Evolutionary conservation across 2,113 vertebrate genomes (phyloP).

Genomic region (Nothobranchius furzeri): DNA sequence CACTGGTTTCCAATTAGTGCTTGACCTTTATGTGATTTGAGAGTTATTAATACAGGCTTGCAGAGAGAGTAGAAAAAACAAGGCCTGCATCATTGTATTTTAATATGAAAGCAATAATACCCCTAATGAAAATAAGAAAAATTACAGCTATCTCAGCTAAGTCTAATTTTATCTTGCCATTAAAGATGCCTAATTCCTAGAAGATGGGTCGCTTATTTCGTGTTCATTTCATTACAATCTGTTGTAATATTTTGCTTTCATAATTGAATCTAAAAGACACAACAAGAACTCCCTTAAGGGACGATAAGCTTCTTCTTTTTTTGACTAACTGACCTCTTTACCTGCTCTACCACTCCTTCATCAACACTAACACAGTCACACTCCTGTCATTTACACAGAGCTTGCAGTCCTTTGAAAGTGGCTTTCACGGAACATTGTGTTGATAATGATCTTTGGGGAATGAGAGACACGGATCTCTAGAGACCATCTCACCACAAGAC

Average conservation of each 20-base stretch:
- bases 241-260: neutral
- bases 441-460: slow-evolving; percentile 78
- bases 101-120: neutral
- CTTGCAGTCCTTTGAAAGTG: slow-evolving; percentile 76
- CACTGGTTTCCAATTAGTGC: slow-evolving; percentile 7
- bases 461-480: slow-evolving; percentile 73
- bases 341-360: slow-evolving; percentile 57
- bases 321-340: slow-evolving; percentile 73
- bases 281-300: slow-evolving; percentile 23
- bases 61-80: neutral
- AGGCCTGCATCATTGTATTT: neutral
- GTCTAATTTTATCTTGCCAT: neutral
- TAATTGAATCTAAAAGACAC: slow-evolving; percentile 10
- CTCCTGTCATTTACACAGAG: slow-evolving; percentile 74
- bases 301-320: slow-evolving; percentile 62
- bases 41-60: slow-evolving; percentile 2
- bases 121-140: neutral
- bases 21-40: slow-evolving; percentile 19
- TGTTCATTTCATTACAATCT: neutral
- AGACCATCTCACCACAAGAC: slow-evolving; percentile 78
- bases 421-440: slow-evolving; percentile 79
- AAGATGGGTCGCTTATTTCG: neutral
- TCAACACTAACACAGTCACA: slow-evolving; percentile 35
- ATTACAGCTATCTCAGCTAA: accelerated
- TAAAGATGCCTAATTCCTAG: neutral